These are phyloP conservation scores for Scarus forsteni DNA, from an alignment of 2,797 vertebrate species.

Conservation along the genomic window DNA sequence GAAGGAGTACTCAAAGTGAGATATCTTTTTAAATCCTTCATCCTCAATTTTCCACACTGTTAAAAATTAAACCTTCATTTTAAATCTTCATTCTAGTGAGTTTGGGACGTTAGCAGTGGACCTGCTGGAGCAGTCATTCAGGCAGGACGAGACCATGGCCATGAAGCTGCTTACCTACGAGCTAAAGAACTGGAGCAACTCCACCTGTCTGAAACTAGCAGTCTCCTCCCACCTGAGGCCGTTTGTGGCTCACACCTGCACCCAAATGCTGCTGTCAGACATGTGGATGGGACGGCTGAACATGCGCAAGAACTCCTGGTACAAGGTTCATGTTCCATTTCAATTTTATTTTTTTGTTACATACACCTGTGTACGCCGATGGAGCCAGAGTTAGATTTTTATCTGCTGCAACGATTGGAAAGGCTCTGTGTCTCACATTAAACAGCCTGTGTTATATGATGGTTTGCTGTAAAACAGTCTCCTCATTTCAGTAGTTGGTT, in stretches of 20 bases:
- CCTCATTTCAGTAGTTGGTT: neutral
- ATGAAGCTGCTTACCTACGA: conserved; percentile 99
- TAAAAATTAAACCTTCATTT: neutral
- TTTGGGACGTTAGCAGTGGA: conserved; percentile 97
- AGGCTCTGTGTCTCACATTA: neutral
- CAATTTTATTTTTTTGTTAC: conserved; percentile 53
- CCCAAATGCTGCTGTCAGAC: conserved; percentile 97
- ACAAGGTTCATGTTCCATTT: conserved; percentile 91
- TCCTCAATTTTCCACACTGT: no score
- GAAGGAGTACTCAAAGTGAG: conserved; percentile 95
- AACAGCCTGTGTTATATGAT: conserved; percentile 5
- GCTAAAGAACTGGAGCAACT: conserved; percentile 99
- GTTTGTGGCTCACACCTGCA: conserved; percentile 98
- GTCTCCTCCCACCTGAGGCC: conserved; percentile 95
- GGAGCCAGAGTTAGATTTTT: neutral
- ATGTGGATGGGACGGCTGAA: conserved; percentile 99
- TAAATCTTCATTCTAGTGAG: conserved; percentile 84
- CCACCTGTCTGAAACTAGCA: conserved; percentile 96
- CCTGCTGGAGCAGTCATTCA: conserved; percentile 95
- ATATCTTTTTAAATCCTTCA: neutral
- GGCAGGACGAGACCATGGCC: conserved; percentile 98
- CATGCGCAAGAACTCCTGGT: conserved; percentile 99
- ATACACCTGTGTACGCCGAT: neutral
- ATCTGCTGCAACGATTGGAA: neutral
- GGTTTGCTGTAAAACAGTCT: conserved; percentile 19